Base-by-base conservation (phyloP, 2,888 invertebrate genomes). In the Phyto melanocephala region DNA sequence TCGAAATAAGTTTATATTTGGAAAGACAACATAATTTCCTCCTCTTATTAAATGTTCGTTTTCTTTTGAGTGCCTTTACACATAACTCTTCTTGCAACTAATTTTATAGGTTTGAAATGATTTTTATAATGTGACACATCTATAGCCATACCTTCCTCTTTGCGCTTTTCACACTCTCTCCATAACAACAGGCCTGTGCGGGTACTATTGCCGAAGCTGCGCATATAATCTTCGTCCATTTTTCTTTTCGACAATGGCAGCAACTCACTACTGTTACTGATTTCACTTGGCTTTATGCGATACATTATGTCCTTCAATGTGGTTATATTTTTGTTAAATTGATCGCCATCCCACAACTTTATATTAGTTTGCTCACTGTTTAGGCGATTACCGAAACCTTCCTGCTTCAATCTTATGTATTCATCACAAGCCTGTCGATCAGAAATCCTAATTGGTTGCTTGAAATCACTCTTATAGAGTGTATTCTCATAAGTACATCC, bases 131-230 rank as follows among this genome's bases (percentile, higher is more conserved):
- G 80, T 0, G 87, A 84, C 7, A 85, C 58, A 83, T 86, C 84
- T 0, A 74, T 22, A 0, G 84, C 82, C 0, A 40, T 54, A n/a
- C 74, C 65, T 4, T 37, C 8, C 1, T 74, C 58, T 5, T 52
- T n/a, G 6, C 45, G 42, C 4, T 76, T 78, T 37, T 75, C 47
- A 17, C 82, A 80, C 0, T 24, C 20, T 13, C 79, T 80, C 79
- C 77, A 84, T 1, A 37, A 22, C 0, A 80, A 62, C 0, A 85
- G 47, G 1, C 87, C 86, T 15, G 85, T 85, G n/a, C 79, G 67
- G 0, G 86, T 86, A 0, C 52, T 24, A 65, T 87, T 87, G 0
- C 86, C 87, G 77, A 70, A 86, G 58, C 87, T 85, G 0, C 71
- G 60, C 24, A 86, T 33, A 2, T 63, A 60, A 77, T 86, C 86